Percentiles rank a stretch among this genome's conserved stretches.
These are phyloP conservation scores for Cryptotis parvus DNA, from an alignment of 2,113 vertebrate species.

Conservation along the genomic window DNA sequence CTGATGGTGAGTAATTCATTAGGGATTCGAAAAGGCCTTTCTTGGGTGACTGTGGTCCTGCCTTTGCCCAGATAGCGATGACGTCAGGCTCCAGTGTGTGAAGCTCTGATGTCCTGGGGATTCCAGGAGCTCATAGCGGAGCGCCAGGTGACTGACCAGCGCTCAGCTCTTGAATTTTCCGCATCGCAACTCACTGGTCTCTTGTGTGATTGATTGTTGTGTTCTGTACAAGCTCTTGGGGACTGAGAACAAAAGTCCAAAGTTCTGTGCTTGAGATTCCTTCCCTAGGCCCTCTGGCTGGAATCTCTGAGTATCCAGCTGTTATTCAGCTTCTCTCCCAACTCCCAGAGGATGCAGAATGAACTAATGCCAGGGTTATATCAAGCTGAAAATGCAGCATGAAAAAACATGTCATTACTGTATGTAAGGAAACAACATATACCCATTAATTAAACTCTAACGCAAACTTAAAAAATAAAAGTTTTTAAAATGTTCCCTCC, in stretches of 20 bases:
- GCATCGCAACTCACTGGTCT: background rate
- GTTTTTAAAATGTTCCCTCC: conserved; percentile 5
- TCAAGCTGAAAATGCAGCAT: background rate
- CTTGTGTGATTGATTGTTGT: background rate
- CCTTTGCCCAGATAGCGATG: conserved; percentile 75
- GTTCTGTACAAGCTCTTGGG: background rate
- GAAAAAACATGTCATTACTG: conserved; percentile 6
- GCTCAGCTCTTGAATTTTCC: background rate
- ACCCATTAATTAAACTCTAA: conserved; percentile 16
- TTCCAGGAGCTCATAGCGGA: conserved; percentile 53
- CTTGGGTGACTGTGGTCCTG: conserved; percentile 64
- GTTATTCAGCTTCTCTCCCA: background rate
- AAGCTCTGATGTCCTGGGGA: conserved; percentile 59
- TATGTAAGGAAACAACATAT: background rate
- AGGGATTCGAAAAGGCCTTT: conserved; percentile 73
- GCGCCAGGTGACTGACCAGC: conserved; percentile 59
- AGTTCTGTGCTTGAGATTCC: background rate
- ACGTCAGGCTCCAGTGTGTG: conserved; percentile 75
- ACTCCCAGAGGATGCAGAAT: background rate
- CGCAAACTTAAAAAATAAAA: background rate
- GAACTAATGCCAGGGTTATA: background rate
- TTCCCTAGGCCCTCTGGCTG: background rate
- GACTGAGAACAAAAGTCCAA: background rate
- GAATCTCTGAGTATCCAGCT: background rate
- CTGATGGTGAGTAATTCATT: conserved; percentile 71